Conservation (phyloP, 2,797 vertebrate species). For the Phyllotis vaccarum region DNA sequence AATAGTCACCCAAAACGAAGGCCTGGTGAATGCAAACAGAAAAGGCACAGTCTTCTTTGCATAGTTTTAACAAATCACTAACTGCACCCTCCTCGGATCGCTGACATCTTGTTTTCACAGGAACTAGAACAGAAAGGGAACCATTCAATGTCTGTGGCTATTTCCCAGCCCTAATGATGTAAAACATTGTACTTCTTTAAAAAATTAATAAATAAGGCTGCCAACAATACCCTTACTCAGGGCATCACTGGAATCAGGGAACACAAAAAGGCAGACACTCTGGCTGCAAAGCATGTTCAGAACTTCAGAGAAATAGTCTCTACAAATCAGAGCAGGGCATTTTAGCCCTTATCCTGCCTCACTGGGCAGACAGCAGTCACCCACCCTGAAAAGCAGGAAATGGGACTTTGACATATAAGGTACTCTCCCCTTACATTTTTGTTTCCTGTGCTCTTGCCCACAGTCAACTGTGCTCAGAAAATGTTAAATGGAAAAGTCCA, state of each 20-base stretch:
- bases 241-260: not conserved
- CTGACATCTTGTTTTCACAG: slow-evolving; percentile 26
- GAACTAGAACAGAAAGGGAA: slow-evolving; percentile 54
- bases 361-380: not conserved
- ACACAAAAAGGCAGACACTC: not conserved
- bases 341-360: not conserved
- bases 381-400: not conserved
- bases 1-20: no score
- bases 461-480: not conserved
- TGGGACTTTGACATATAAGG: not conserved
- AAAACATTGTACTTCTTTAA: slow-evolving; percentile 21
- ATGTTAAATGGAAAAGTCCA: not conserved
- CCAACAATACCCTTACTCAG: not conserved
- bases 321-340: not conserved
- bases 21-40: not conserved
- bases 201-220: not conserved
- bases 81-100: not conserved
- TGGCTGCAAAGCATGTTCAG: not conserved
- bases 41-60: not conserved
- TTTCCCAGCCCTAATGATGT: not conserved
- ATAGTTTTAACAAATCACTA: not conserved
- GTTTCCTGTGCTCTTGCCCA: not conserved
- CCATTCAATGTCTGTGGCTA: not conserved
- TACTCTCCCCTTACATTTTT: not conserved
- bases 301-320: slow-evolving; percentile 18